phyloP scores from a whole-genome alignment of 2,888 invertebrate species.

The Conops quadrifasciatus region DNA sequence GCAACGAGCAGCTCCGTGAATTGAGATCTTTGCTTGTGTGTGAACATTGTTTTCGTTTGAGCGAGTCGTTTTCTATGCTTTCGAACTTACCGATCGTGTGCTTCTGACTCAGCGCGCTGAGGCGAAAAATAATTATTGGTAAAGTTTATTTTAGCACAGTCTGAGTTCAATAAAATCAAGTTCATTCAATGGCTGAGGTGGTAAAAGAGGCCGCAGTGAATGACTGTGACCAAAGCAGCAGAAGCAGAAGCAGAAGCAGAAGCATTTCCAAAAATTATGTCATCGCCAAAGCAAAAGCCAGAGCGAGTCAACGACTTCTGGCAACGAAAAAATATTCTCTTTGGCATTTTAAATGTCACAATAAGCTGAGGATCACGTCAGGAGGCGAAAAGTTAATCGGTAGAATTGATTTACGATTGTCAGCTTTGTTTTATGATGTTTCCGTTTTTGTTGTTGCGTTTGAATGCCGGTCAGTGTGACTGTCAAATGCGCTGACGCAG shows the following conservation, averaged over 20 bases:
- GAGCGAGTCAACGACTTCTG: slow-evolving; percentile 23
- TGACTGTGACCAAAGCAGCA: background rate
- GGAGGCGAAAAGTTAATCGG: background rate
- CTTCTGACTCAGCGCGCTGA: slow-evolving; percentile 6
- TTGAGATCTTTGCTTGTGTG: too few relatives aligned
- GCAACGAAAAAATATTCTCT: too few relatives aligned
- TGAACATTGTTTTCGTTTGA: background rate
- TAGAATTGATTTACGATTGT: slow-evolving; percentile 1
- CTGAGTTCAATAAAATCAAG: slow-evolving; percentile 52
- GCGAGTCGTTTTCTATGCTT: background rate
- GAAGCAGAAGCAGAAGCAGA: background rate
- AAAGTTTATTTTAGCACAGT: slow-evolving; percentile 8
- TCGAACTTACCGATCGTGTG: background rate
- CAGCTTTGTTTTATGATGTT: background rate
- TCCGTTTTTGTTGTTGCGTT: slow-evolving; percentile 16
- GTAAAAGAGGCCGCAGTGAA: background rate
- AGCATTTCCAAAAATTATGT: background rate
- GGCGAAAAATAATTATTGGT: background rate
- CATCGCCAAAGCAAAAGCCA: slow-evolving; percentile 12
- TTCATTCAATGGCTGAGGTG: slow-evolving; percentile 15
- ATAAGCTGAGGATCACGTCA: too few relatives aligned
- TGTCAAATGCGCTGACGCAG: slow-evolving; percentile 16
- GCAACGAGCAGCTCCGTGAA: background rate
- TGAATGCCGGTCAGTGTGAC: slow-evolving; percentile 27
- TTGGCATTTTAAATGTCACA: too few relatives aligned